Evolutionary conservation across 2,888 invertebrate genomes (phyloP).

Genomic region (Eumacrocentrus americanus): DNA sequence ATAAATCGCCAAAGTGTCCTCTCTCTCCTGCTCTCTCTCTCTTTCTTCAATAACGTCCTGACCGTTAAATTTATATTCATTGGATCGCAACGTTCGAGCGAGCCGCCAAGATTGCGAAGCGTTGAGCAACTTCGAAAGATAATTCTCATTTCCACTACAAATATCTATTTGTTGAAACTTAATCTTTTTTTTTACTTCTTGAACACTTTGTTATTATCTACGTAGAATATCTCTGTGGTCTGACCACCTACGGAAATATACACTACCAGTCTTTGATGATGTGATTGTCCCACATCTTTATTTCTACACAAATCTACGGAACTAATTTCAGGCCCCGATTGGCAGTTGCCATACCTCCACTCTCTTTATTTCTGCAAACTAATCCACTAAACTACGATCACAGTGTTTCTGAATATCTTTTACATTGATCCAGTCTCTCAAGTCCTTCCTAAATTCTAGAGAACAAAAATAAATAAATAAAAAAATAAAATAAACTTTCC

Average conservation of each 20-base stretch:
- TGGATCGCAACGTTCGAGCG: constrained; percentile 23
- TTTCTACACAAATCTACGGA: constrained; percentile 28
- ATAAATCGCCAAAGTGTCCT: constrained; percentile 28
- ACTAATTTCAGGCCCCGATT: constrained; percentile 53
- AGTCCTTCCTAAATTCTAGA: constrained; percentile 35
- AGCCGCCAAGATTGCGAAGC: constrained; percentile 19
- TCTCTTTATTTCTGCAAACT: constrained; percentile 19
- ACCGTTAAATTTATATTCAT: constrained; percentile 30
- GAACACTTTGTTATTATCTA: constrained; percentile 54
- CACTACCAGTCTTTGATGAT: constrained; percentile 56
- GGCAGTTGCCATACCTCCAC: constrained; percentile 41
- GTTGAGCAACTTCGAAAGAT: constrained; percentile 26
- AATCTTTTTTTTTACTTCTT: constrained; percentile 35
- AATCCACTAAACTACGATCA: constrained; percentile 51
- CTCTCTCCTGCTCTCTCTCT: background rate
- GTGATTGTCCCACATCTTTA: constrained; percentile 24
- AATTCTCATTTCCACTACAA: constrained; percentile 22
- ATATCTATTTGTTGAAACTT: constrained; percentile 20
- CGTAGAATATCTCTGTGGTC: constrained; percentile 37
- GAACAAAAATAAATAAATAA: background rate
- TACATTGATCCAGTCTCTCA: constrained; percentile 50
- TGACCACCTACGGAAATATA: constrained; percentile 40
- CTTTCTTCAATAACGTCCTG: background rate
- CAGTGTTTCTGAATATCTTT: constrained; percentile 56
- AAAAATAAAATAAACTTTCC: background rate